Evolutionary conservation across 2,888 invertebrate genomes (phyloP), one percentile per base, ranked within the genome.

Genomic region (Tetragnatha montana): DNA sequence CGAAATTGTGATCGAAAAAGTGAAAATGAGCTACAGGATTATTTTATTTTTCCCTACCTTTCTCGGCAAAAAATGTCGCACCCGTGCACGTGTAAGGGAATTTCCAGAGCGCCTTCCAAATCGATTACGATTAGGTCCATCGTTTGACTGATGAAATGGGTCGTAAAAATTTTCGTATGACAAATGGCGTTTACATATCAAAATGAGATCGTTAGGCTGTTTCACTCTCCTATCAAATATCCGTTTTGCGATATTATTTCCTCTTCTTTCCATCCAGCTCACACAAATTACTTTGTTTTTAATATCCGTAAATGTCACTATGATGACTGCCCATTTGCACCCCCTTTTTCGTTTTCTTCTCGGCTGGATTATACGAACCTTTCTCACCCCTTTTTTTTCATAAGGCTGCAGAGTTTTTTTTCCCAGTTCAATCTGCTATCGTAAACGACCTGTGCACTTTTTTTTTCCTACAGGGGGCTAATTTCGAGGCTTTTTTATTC

Each of bases 181-280:
- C 85, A 89, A 89, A 89, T 89, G 89, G 73, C 89, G 89, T 89
- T 89, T 89, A 89, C 89, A 89, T 89, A 89, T 89, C 89, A 89
- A 89, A 89, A 89, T 85, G 89, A 75, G 80, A 89, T 89, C 89
- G 89, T 89, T 89, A 89, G 75, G 75, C 79, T 88, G 73, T 89
- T 81, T 81, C 81, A 75, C 85, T 71, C 50, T 85, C 81, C 89
- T 89, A 89, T 89, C 89, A 89, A 89, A 89, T 89, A 89, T 89
- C 89, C 89, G 89, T 89, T 89, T 89, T 85, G 60, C 85, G 84
- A 89, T 84, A 89, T 85, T 89, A 89, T 89, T 89, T 89, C 85
- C 89, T 84, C 85, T 76, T 81, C 79, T 81, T 78, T 84, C 80
- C 70, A 76, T 85, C 85, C 85, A 85, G 81, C 60, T 85, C 85